Percentiles rank a stretch among this genome's conserved stretches.
phyloP scores from a whole-genome alignment of 2,797 vertebrate species.

The Microchirus variegatus region DNA sequence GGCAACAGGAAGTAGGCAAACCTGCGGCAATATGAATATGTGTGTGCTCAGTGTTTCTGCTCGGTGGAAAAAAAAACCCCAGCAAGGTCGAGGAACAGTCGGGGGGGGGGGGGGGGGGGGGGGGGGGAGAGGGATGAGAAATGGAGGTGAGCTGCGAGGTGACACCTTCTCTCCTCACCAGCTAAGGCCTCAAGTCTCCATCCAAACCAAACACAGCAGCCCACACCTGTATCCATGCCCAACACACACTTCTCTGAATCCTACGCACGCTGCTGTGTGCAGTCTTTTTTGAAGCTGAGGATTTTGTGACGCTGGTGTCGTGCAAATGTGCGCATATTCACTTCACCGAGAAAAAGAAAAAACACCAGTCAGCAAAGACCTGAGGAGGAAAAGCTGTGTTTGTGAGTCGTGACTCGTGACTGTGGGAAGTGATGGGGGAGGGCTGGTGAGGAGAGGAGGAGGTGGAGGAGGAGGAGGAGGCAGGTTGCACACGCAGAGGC shows the following conservation, averaged over 20 bases:
- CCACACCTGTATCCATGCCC: constrained; percentile 44
- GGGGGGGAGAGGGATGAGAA: too few species aligned
- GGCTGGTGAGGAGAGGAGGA: constrained; percentile 44
- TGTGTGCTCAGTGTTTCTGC: constrained; percentile 4
- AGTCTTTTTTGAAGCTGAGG: constrained; percentile 11
- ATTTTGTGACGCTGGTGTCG: constrained; percentile 11
- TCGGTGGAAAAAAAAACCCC: constrained; percentile 32
- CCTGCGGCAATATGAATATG: not conserved
- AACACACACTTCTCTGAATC: constrained; percentile 15
- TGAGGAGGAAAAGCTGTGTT: constrained; percentile 45
- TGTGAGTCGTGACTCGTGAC: constrained; percentile 77
- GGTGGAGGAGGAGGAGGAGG: too few species aligned
- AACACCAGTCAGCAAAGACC: constrained; percentile 58
- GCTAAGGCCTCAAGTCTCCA: constrained; percentile 34
- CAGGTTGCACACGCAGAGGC: constrained; percentile 25
- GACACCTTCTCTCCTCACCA: constrained; percentile 9
- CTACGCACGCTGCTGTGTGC: constrained; percentile 9
- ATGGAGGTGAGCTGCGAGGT: constrained; percentile 30
- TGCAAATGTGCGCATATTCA: constrained; percentile 4
- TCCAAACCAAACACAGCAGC: constrained; percentile 64
- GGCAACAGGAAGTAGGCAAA: constrained; percentile 23
- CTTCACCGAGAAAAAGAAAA: constrained; percentile 22
- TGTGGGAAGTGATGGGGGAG: constrained; percentile 57
- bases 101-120: too few species aligned
- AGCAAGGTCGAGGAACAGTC: not conserved